phyloP scores from a whole-genome alignment of 2,888 invertebrate genomes.

The Neoaliturus tenellus region DNA sequence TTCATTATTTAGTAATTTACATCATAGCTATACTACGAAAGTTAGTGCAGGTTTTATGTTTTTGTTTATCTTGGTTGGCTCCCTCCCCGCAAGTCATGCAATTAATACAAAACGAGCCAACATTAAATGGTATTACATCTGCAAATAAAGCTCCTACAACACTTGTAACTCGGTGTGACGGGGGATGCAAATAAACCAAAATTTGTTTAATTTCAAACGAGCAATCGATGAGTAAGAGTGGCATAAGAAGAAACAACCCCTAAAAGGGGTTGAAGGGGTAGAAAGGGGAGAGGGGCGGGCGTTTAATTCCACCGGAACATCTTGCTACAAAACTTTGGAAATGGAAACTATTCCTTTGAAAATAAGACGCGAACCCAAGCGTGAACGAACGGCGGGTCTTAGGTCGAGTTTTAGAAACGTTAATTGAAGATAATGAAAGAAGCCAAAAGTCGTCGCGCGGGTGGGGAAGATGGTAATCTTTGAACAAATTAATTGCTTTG shows the following conservation, averaged over 20 bases:
- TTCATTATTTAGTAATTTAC: no score
- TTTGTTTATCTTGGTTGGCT: no score
- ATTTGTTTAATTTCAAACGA: conserved; percentile 14
- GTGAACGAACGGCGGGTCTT: conserved; percentile 29
- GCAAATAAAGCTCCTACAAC: no score
- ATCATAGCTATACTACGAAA: no score
- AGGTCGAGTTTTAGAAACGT: conserved; percentile 57
- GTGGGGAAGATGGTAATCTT: conserved; percentile 63
- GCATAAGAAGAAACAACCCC: conserved; percentile 14
- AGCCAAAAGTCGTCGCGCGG: conserved; percentile 58
- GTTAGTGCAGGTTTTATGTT: no score
- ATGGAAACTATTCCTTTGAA: conserved; percentile 27
- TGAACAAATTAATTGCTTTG: conserved; percentile 66
- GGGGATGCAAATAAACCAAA: conserved; percentile 1
- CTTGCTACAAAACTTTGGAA: conserved; percentile 34
- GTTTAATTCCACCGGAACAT: conserved; percentile 41
- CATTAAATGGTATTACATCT: no score
- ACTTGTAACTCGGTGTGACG: background rate
- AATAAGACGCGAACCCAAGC: conserved; percentile 34
- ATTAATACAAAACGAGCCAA: no score
- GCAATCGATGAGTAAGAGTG: conserved; percentile 17
- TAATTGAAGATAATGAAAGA: conserved; percentile 67
- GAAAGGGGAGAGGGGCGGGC: background rate
- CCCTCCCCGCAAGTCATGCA: no score
- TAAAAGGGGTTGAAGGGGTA: conserved; percentile 8